Evolutionary conservation across 2,113 vertebrate genomes (phyloP).

Genomic region (Tachuris rubrigastra): DNA sequence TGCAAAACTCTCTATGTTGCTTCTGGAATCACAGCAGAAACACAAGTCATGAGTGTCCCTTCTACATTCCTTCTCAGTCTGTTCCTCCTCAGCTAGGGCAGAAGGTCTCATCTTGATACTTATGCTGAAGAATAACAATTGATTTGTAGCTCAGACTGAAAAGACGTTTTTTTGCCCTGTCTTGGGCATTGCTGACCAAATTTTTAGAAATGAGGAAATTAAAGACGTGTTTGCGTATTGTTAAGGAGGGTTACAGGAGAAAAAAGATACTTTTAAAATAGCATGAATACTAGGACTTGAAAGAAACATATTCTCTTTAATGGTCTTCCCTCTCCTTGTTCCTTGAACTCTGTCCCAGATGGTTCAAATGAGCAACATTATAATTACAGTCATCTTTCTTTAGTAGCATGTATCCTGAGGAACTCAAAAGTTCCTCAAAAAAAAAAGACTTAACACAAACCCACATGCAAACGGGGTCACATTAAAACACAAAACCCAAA

Average conservation of each 20-base stretch:
- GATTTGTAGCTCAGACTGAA: not conserved
- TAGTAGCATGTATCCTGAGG: not conserved
- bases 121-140: not conserved
- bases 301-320: not conserved
- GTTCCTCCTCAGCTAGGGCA: not conserved
- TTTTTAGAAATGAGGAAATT: not conserved
- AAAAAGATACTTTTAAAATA: not conserved
- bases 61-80: not conserved
- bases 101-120: not conserved
- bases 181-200: not conserved
- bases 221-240: not conserved
- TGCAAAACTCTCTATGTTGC: not conserved
- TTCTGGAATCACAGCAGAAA: not conserved
- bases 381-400: not conserved
- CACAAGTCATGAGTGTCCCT: not conserved
- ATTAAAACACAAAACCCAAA: not conserved
- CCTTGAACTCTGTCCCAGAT: not conserved
- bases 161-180: accelerated
- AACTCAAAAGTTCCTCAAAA: not conserved
- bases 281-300: not conserved
- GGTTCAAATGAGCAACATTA: not conserved
- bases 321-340: not conserved
- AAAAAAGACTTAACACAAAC: not conserved
- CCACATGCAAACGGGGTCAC: not conserved
- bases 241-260: not conserved